Evolutionary conservation across 2,797 vertebrate species (phyloP).

Genomic region (Setipinna tenuifilis): DNA sequence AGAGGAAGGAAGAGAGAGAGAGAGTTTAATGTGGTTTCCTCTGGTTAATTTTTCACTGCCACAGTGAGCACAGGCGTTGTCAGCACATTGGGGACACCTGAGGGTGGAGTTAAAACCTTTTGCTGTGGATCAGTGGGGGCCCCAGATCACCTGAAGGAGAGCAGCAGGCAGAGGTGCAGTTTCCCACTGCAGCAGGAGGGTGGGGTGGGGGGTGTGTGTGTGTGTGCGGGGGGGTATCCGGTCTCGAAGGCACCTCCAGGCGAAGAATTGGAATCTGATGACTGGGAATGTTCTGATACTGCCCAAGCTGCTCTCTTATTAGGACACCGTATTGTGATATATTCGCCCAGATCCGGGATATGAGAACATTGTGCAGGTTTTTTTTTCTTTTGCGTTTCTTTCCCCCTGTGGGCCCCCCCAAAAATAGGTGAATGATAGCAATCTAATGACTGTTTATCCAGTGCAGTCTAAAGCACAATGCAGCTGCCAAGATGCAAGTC

Average conservation of each 20-base stretch:
- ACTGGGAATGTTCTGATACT: neutral
- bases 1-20: neutral
- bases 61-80: neutral
- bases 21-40: neutral
- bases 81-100: neutral
- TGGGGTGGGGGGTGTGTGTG: too few species aligned
- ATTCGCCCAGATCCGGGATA: neutral
- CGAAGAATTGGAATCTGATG: neutral
- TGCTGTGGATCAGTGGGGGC: neutral
- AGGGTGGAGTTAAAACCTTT: neutral
- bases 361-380: neutral
- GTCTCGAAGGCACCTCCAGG: neutral
- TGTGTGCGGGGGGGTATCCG: neutral
- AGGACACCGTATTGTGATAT: neutral
- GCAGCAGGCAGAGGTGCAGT: neutral
- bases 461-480: neutral
- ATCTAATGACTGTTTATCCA: neutral
- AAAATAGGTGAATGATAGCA: neutral
- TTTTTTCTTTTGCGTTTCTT: neutral
- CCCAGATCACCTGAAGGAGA: neutral
- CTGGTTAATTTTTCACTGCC: constrained; percentile 13
- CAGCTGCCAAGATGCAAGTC: neutral
- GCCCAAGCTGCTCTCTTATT: neutral
- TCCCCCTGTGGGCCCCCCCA: neutral
- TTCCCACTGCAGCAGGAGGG: neutral